Percentiles rank a stretch among this genome's conserved stretches.
These are phyloP conservation scores for Anomalospiza imberbis DNA, from an alignment of 2,797 vertebrate species.

Conservation along the genomic window DNA sequence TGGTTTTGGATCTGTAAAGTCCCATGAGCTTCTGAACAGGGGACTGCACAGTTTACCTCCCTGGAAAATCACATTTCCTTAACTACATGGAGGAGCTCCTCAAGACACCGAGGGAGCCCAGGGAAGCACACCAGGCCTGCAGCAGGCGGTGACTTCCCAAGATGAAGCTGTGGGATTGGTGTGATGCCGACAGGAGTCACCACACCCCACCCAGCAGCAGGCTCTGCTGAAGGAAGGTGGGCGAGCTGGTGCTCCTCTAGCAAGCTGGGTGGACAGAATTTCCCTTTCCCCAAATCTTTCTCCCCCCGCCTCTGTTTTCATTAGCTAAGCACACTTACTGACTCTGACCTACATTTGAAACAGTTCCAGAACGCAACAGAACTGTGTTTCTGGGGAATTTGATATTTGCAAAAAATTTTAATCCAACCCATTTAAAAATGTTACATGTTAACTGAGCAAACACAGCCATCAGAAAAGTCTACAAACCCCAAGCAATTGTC, in stretches of 20 bases:
- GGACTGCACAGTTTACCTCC: neutral
- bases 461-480: neutral
- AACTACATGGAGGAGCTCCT: neutral
- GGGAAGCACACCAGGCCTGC: neutral
- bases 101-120: neutral
- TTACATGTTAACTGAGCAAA: slow-evolving; percentile 16
- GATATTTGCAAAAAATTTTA: slow-evolving; percentile 16
- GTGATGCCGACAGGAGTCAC: slow-evolving; percentile 25
- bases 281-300: neutral
- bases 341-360: slow-evolving; percentile 51
- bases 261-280: neutral
- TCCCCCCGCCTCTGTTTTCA: neutral
- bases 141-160: neutral
- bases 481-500: slow-evolving; percentile 16
- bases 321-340: slow-evolving; percentile 4
- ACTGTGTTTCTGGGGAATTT: slow-evolving; percentile 25
- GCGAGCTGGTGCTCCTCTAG: neutral
- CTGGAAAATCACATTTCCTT: neutral
- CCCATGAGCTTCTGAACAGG: neutral
- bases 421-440: slow-evolving; percentile 29
- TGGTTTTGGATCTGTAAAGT: neutral
- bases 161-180: neutral
- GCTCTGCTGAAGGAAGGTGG: neutral
- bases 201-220: neutral
- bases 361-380: neutral